These are phyloP conservation scores for Mactromeris polynyma DNA, from an alignment of 2,888 invertebrate species.

Conservation along the genomic window DNA sequence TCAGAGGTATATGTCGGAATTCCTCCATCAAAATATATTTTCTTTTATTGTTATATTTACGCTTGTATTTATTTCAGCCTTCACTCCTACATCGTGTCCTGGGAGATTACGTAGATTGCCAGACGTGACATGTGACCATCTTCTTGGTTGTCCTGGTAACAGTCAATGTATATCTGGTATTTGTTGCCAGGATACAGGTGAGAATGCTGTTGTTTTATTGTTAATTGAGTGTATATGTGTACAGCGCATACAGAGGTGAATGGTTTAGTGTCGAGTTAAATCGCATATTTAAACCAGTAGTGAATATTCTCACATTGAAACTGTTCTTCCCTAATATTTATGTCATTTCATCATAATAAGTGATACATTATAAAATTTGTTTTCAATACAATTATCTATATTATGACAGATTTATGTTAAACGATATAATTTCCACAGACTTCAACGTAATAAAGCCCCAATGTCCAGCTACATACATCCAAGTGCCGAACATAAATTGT, in stretches of 20 bases:
- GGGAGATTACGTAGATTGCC: constrained; percentile 20
- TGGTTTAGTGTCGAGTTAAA: too few relatives aligned
- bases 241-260: too few relatives aligned
- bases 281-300: too few relatives aligned
- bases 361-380: too few relatives aligned
- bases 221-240: too few relatives aligned
- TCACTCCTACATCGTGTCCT: constrained; percentile 24
- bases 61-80: not conserved
- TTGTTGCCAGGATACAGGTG: constrained; percentile 47
- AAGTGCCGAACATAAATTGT: constrained; percentile 51
- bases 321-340: too few relatives aligned
- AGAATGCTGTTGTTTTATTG: not conserved
- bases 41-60: not conserved
- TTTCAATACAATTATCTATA: too few relatives aligned
- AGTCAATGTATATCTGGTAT: constrained; percentile 60
- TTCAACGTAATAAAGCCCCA: not conserved
- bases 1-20: too few relatives aligned
- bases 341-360: too few relatives aligned
- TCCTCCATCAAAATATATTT: too few relatives aligned
- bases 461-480: constrained; percentile 43
- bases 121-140: constrained; percentile 44
- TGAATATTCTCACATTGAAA: too few relatives aligned
- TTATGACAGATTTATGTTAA: too few relatives aligned
- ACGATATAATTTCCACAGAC: not conserved
- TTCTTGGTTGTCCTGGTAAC: constrained; percentile 54